Conservation (phyloP, 2,888 invertebrate species). For the Junonia oenone region DNA sequence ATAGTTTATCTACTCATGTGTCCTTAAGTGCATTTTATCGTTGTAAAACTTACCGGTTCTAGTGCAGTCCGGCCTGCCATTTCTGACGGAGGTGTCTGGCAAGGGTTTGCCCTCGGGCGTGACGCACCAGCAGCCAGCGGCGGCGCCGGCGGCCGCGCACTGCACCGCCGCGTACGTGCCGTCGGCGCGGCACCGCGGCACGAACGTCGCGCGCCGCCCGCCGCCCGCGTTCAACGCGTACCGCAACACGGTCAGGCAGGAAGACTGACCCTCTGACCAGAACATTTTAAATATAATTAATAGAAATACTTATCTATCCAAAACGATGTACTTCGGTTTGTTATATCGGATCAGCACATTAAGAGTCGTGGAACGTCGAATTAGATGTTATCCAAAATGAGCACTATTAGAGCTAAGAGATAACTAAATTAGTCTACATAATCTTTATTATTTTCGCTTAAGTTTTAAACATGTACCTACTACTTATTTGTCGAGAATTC, state of each 20-base stretch:
- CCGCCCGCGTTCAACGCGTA: conserved; percentile 61
- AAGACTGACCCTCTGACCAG: conserved; percentile 62
- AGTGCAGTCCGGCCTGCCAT: conserved; percentile 84
- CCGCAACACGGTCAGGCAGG: conserved; percentile 67
- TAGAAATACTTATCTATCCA: too few relatives aligned
- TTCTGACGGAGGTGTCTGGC: conserved; percentile 87
- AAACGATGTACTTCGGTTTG: too few relatives aligned
- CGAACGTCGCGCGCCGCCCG: conserved; percentile 79
- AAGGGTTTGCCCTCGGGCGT: conserved; percentile 90
- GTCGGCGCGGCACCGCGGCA: conserved; percentile 89
- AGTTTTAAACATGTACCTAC: too few relatives aligned
- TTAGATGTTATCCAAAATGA: too few relatives aligned
- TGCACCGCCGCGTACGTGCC: conserved; percentile 92
- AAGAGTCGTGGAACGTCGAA: too few relatives aligned
- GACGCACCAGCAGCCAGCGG: conserved; percentile 95
- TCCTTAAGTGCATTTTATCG: neutral
- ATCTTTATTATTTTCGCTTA: too few relatives aligned
- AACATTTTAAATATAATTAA: too few relatives aligned
- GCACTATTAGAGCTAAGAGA: too few relatives aligned
- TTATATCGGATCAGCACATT: too few relatives aligned
- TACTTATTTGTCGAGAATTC: neutral
- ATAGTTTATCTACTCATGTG: too few relatives aligned
- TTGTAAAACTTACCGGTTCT: conserved; percentile 52
- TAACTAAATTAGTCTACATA: too few relatives aligned
- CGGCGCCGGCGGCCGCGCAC: conserved; percentile 87